Percentiles rank a stretch among this genome's conserved stretches.
phyloP scores from a whole-genome alignment of 2,797 vertebrate genomes.

The Melanotaenia boesemani region DNA sequence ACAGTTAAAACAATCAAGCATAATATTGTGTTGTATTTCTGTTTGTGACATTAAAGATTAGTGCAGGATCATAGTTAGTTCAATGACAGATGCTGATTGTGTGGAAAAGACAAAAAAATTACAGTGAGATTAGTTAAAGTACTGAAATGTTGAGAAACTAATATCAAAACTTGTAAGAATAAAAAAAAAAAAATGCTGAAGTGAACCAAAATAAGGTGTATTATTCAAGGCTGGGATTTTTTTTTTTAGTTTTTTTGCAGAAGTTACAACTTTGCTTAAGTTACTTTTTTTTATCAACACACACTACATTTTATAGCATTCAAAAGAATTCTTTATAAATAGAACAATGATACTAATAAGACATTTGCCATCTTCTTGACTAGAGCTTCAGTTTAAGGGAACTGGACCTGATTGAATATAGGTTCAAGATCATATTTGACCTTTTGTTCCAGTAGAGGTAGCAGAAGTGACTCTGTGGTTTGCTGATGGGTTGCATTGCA shows the following conservation, averaged over 20 bases:
- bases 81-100: too few relatives aligned
- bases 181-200: not conserved
- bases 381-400: conserved; percentile 31
- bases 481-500: conserved; percentile 49
- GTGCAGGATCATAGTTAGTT: too few relatives aligned
- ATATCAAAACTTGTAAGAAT: not conserved
- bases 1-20: not conserved
- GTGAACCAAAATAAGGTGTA: not conserved
- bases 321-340: not conserved
- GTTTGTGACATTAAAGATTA: too few relatives aligned
- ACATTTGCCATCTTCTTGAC: not conserved
- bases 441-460: conserved; percentile 65
- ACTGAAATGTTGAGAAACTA: not conserved
- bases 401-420: conserved; percentile 55
- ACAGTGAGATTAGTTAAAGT: not conserved
- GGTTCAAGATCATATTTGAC: conserved; percentile 52
- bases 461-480: conserved; percentile 79
- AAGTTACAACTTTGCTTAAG: not conserved
- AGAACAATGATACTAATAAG: not conserved
- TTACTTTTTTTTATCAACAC: not conserved
- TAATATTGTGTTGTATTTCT: not conserved
- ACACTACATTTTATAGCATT: not conserved
- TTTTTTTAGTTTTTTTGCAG: not conserved
- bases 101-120: too few relatives aligned
- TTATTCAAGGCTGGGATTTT: not conserved